Percentiles rank a stretch among this genome's conserved stretches.
phyloP scores from a whole-genome alignment of 2,113 vertebrate genomes.

The Oenanthe oenanthe region DNA sequence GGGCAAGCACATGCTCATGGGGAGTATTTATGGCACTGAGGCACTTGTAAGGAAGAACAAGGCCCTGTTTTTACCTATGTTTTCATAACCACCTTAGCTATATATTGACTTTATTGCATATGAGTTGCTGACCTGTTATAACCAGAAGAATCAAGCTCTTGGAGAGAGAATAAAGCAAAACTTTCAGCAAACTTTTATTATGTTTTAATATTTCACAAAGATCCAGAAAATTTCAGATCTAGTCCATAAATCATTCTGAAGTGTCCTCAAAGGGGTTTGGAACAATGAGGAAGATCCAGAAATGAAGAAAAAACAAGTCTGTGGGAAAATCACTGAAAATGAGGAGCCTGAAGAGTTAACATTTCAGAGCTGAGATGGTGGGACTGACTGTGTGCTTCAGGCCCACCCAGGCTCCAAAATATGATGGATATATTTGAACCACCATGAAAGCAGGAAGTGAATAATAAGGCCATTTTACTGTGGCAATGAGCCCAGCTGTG shows the following conservation, averaged over 20 bases:
- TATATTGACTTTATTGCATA: slow-evolving; percentile 5
- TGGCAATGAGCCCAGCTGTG: neutral
- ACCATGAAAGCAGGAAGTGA: neutral
- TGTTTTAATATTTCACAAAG: neutral
- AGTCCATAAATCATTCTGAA: neutral
- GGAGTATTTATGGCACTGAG: slow-evolving; percentile 6
- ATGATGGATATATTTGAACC: neutral
- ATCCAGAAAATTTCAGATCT: neutral
- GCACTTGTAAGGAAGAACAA: slow-evolving; percentile 34
- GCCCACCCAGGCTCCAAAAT: slow-evolving; percentile 20
- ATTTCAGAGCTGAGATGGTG: neutral
- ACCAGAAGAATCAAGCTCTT: neutral
- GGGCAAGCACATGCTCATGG: neutral
- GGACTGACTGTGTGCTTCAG: neutral
- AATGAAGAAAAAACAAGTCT: neutral
- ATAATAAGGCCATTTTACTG: neutral
- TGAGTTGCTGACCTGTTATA: neutral
- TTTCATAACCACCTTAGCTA: slow-evolving; percentile 32
- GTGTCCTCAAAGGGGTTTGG: neutral
- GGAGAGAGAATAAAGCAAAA: neutral
- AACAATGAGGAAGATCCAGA: neutral
- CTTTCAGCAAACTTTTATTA: neutral
- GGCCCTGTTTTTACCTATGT: neutral
- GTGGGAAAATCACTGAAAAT: neutral
- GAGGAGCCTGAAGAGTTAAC: neutral